Evolutionary conservation across 2,797 vertebrate species (phyloP).

Genomic region (Periophthalmus magnuspinnatus): DNA sequence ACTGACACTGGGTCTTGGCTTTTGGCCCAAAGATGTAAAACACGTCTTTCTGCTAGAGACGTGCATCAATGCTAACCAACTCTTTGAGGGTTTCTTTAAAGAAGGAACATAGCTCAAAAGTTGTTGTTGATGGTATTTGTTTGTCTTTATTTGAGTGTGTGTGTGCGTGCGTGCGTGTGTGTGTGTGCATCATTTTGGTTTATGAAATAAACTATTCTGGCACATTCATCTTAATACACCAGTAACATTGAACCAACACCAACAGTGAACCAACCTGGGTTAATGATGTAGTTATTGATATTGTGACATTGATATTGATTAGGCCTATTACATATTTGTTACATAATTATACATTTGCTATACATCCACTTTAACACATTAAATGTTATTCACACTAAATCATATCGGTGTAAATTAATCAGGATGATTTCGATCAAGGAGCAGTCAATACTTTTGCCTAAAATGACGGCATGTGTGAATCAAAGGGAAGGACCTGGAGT

Average conservation of each 20-base stretch:
- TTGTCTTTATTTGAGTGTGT: too few species aligned
- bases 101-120: too few species aligned
- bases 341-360: background rate
- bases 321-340: background rate
- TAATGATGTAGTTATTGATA: background rate
- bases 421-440: background rate
- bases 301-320: background rate
- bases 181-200: background rate
- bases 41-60: slow-evolving; percentile 43
- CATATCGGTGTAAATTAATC: slow-evolving; percentile 8
- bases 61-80: background rate
- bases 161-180: too few species aligned
- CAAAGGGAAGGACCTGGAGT: background rate
- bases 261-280: background rate
- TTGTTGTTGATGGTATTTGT: background rate
- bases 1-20: slow-evolving; percentile 49
- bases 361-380: background rate
- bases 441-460: background rate
- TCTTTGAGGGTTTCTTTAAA: too few species aligned
- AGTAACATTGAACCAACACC: too few species aligned
- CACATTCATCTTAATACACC: background rate
- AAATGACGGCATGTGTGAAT: slow-evolving; percentile 7
- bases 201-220: background rate
- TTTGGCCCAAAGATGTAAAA: slow-evolving; percentile 55
- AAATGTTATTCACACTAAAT: slow-evolving; percentile 1